These are phyloP conservation scores for Paralichthys olivaceus DNA, from an alignment of 2,113 vertebrate genomes.

Conservation along the genomic window DNA sequence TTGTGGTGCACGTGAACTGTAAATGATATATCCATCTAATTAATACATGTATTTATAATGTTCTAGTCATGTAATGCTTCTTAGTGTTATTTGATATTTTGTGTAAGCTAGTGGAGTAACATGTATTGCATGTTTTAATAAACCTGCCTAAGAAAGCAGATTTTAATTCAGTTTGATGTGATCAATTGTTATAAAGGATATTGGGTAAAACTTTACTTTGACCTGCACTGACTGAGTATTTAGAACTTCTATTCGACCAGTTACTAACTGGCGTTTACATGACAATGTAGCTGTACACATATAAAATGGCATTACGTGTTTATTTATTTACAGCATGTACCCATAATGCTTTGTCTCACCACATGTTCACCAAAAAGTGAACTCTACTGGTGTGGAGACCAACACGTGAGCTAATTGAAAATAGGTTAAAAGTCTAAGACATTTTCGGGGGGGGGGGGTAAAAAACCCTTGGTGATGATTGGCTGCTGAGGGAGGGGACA, in stretches of 20 bases:
- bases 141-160: background rate
- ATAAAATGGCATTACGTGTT: background rate
- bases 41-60: background rate
- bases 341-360: background rate
- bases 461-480: slow-evolving; percentile 66
- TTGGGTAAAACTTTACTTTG: background rate
- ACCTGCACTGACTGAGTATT: background rate
- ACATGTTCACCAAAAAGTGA: background rate
- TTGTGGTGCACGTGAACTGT: background rate
- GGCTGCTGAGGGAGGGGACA: slow-evolving; percentile 77
- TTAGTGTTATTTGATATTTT: background rate
- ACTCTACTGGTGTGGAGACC: background rate
- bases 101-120: background rate
- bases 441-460: slow-evolving; percentile 9
- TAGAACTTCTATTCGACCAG: background rate
- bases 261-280: background rate
- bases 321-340: background rate
- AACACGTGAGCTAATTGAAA: background rate
- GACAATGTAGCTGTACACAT: background rate
- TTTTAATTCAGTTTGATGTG: background rate
- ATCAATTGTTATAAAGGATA: background rate
- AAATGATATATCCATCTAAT: background rate
- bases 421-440: background rate
- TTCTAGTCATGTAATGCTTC: background rate
- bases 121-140: background rate